Conservation (phyloP, 1,140 invertebrate genomes). For the Dermatophagoides farinae region DNA sequence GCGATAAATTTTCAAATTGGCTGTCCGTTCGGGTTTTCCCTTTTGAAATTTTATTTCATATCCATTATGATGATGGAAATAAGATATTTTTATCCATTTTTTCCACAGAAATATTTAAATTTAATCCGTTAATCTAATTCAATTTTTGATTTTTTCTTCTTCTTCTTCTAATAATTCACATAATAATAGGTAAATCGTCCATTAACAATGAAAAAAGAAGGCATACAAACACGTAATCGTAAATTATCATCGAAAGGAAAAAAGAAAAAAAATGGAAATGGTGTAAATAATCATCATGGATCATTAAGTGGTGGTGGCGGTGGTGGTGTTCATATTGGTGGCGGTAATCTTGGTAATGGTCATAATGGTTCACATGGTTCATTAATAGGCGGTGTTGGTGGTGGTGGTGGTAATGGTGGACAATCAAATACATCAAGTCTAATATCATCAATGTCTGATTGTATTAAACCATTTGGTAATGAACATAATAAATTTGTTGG, state of each 20-base stretch:
- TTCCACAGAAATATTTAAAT: neutral
- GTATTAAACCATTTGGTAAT: conserved; percentile 11
- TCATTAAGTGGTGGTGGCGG: neutral
- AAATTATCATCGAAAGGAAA: conserved; percentile 21
- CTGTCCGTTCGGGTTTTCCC: too few relatives aligned
- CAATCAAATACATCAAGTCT: neutral
- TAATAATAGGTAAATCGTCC: conserved; percentile 31
- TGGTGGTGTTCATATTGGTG: neutral
- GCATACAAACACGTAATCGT: conserved; percentile 31
- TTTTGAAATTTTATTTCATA: too few relatives aligned
- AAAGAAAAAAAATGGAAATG: conserved; percentile 11
- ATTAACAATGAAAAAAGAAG: conserved; percentile 34
- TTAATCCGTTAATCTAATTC: neutral
- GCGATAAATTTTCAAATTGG: too few relatives aligned
- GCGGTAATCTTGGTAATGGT: neutral
- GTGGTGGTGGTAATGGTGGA: too few relatives aligned
- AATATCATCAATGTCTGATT: conserved; percentile 10
- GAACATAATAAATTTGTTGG: conserved; percentile 14
- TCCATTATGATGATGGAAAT: too few relatives aligned
- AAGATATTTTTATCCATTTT: too few relatives aligned
- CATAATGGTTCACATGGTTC: neutral
- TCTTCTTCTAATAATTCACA: neutral
- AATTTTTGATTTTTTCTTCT: neutral
- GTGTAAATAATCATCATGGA: neutral
- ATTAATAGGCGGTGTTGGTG: neutral